Evolutionary conservation across 2,113 vertebrate species (phyloP), one percentile per base, ranked within the genome.

Genomic region (Pedionomus torquatus): DNA sequence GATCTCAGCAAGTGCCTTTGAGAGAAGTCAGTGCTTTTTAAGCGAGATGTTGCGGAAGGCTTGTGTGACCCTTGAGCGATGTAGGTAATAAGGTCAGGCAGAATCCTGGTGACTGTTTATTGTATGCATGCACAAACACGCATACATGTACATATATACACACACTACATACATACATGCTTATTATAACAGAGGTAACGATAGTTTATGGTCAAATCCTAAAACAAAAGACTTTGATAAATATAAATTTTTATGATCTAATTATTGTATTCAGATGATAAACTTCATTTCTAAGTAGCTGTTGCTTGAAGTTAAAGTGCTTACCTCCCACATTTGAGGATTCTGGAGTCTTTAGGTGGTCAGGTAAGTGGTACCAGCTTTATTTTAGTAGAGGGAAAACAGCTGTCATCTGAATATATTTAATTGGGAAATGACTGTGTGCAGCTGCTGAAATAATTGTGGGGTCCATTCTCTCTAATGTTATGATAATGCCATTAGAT

Each of bases 381-480:
- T 48, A 31, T 63, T 83, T 88, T 51, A 86, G 46, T 69, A 31
- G 60, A 44, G 44, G 76, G 71, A 43, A 85, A 96, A 55, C 33
- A 60, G 81, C 43, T 86, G 70, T 58, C n/a, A 48, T 26, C 48
- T 80, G 46, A 71, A n/a, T 37, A 60, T 64, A 7, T 78, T 71
- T 94, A 87, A 87, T 44, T 83, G n/a, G 63, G 75, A 94, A 74
- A 74, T 95, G 95, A 93, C 33, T 77, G 21, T 82, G 52, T 87
- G 48, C 64, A 79, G 55, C 77, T 93, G 81, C 43, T 68, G 74
- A 71, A 65, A 23, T 94, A 95, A 95, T 95, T 87, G 84, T 68
- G 83, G 87, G 77, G 74, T 91, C 39, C 9, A 2, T 83, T 92
- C 64, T 92, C 69, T 44, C 75, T 69, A 89, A 44, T 0, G 0